Evolutionary conservation across 1,140 invertebrate genomes (phyloP).

Genomic region (Helicoverpa zea): DNA sequence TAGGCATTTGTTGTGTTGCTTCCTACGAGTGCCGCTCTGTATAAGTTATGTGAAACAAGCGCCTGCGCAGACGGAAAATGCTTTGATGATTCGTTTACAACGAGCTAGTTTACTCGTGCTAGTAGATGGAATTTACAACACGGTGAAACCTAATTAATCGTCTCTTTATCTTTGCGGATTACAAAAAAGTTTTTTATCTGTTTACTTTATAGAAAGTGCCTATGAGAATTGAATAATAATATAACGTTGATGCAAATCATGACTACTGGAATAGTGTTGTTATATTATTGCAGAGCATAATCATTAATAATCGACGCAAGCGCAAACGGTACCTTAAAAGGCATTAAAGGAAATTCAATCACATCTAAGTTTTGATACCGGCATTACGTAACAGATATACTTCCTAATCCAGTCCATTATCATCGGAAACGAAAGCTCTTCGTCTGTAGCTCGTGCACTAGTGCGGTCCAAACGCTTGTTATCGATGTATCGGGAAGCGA

Average conservation of each 20-base stretch:
- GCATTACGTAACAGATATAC: constrained; percentile 15
- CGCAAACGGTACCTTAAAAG: neutral
- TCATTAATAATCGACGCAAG: no score
- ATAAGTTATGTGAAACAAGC: constrained; percentile 69
- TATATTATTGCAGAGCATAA: no score
- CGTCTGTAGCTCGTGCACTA: constrained; percentile 36
- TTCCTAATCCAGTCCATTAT: constrained; percentile 44
- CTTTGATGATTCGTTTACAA: constrained; percentile 56
- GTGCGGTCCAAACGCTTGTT: constrained; percentile 57
- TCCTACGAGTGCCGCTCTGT: constrained; percentile 56
- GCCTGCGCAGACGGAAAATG: constrained; percentile 55
- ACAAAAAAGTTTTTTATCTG: no score
- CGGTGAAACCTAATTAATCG: neutral
- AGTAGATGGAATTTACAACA: constrained; percentile 12
- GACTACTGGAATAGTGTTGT: no score
- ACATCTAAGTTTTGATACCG: neutral
- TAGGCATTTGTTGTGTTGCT: constrained; percentile 59
- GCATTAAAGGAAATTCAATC: neutral
- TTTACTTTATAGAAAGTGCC: no score
- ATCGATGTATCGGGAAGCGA: constrained; percentile 72
- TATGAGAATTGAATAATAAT: no score
- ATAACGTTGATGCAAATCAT: no score
- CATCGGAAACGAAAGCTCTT: constrained; percentile 46
- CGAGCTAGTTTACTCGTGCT: constrained; percentile 31
- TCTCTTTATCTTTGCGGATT: neutral